A percentile compares a stretch with the other conserved stretches of the same genome.
These are phyloP conservation scores for Cranoglanis bouderius DNA, from an alignment of 2,113 vertebrate species.

Conservation along the genomic window DNA sequence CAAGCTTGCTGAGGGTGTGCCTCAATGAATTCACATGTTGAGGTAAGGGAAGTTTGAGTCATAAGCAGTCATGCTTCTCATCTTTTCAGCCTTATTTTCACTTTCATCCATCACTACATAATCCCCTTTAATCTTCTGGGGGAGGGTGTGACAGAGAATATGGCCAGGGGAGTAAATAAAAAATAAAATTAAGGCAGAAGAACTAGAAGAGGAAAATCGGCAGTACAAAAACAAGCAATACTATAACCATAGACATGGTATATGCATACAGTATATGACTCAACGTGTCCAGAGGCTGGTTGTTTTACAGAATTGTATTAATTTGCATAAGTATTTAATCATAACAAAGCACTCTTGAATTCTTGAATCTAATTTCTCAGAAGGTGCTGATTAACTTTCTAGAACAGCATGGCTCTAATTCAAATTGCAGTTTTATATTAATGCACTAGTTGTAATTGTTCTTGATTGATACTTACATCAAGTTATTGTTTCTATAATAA, in stretches of 20 bases:
- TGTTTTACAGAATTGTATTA: neutral
- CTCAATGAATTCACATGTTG: conserved; percentile 42
- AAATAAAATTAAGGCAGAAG: neutral
- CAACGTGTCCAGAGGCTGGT: neutral
- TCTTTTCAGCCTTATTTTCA: conserved; percentile 24
- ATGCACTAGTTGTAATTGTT: neutral
- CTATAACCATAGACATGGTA: neutral
- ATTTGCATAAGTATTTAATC: neutral
- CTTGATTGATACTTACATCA: neutral
- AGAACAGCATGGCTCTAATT: neutral
- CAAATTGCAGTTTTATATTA: neutral
- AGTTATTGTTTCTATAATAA: neutral
- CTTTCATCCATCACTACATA: conserved; percentile 42
- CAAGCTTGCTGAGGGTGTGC: neutral
- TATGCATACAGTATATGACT: neutral
- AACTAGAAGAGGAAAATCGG: neutral
- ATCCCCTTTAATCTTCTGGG: conserved; percentile 27
- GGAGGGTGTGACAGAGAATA: conserved; percentile 14
- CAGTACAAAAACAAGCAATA: neutral
- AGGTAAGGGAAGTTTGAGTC: neutral
- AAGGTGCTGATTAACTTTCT: neutral
- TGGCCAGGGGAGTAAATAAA: neutral
- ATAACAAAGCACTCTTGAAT: neutral
- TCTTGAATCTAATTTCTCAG: neutral
- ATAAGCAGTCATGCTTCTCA: conserved; percentile 2